Evolutionary conservation across 2,113 vertebrate genomes (phyloP), one percentile per base, ranked within the genome.

Genomic region (Polyodon spathula): DNA sequence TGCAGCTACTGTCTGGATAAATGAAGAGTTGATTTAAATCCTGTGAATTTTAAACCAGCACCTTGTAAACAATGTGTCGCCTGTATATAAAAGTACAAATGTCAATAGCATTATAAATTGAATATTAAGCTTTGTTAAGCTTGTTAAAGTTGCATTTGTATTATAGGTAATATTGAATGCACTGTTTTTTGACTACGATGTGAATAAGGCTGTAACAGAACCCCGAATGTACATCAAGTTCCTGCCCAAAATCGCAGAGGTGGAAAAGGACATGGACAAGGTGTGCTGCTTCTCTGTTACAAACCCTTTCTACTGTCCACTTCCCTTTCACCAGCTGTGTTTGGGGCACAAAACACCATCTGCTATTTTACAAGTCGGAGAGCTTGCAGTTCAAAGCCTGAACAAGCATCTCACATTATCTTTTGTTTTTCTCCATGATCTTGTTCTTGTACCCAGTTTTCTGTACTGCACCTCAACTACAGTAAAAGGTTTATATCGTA

Each of bases 201-300:
- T 90, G 61, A 78, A 85, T 56, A 80, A 62, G 59, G 77, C 94
- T 0, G 86, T 98, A 41, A 76, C 76, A 17, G 85, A 89, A 6
- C 88, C 90, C 1, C 84, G 95, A 66, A 6, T 97, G 15, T 95
- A 99, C 1, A 90, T 98, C 73, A 95, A 99, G 73, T 85, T 99
- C 39, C 78, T 79, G 38, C 94, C 96, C 37, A 91, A 85, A 50
- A 0, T 52, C 40, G 90, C 89, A 0, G 61, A 76, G 0, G 72
- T 80, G 8, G 96, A 97, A 74, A 54, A 14, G 0, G 54, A 51
- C 46, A 71, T 94, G 48, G 77, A 83, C 51, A 51, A 68, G 76
- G 88, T 89, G 59, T 71, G 81, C 43, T 44, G 12, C 12, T 44
- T 44, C 7, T 44, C 12, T 44, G 7, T 8, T 12, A 44, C 12